A percentile compares a stretch with the other conserved stretches of the same genome.
Evolutionary conservation across 2,888 invertebrate genomes (phyloP).

Genomic region (Phoronis australis): DNA sequence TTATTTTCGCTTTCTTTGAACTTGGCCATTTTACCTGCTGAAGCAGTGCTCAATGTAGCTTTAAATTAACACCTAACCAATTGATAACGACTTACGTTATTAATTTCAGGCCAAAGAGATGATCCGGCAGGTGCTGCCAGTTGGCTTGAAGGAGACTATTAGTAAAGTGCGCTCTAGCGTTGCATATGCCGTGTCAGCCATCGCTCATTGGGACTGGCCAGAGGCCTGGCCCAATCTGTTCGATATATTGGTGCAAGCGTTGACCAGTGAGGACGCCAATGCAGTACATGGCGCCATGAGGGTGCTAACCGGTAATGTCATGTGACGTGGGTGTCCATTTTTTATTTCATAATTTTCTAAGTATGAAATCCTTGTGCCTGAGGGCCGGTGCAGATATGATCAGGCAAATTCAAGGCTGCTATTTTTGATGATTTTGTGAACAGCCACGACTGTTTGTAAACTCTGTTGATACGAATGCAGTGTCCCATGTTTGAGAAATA

Average conservation of each 20-base stretch:
- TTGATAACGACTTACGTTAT: background rate
- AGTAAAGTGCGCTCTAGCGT: slow-evolving; percentile 66
- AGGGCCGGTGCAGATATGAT: no score
- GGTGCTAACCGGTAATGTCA: slow-evolving; percentile 60
- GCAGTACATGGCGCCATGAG: slow-evolving; percentile 69
- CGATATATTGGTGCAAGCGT: slow-evolving; percentile 62
- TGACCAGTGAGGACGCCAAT: slow-evolving; percentile 57
- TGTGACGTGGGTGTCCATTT: no score
- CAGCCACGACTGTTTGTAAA: no score
- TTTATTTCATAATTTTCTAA: no score
- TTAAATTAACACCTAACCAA: background rate
- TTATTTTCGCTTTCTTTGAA: no score
- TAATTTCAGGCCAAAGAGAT: slow-evolving; percentile 58
- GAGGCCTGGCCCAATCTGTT: slow-evolving; percentile 67
- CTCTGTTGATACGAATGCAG: no score
- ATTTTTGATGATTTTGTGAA: no score
- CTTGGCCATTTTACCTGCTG: no score
- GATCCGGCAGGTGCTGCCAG: slow-evolving; percentile 63
- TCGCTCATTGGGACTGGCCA: slow-evolving; percentile 71
- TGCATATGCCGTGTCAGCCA: slow-evolving; percentile 67
- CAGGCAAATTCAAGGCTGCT: no score
- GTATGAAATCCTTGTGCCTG: no score
- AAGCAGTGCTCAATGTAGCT: no score
- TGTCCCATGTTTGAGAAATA: no score
- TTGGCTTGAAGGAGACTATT: slow-evolving; percentile 63